Conservation (phyloP, 1,140 invertebrate genomes). For the Temnothorax curvispinosus region DNA sequence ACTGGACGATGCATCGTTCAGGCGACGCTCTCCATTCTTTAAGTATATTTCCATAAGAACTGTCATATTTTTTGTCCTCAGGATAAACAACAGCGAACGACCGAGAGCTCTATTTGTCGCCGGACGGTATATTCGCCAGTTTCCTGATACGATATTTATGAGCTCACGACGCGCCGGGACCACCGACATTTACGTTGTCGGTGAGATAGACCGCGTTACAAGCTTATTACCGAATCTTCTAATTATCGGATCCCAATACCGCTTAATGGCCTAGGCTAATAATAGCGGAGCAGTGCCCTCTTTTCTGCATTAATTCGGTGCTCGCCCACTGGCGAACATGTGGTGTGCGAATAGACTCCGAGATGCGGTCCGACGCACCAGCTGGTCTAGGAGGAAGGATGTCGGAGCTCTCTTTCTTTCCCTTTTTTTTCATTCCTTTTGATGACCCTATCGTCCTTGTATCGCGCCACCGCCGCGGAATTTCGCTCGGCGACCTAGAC, state of each 20-base stretch:
- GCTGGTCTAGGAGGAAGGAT: constrained; percentile 78
- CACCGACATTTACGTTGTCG: background rate
- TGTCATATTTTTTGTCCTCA: background rate
- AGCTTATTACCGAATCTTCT: constrained; percentile 65
- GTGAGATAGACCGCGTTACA: constrained; percentile 12
- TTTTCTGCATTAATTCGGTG: constrained; percentile 77
- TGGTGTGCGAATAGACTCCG: constrained; percentile 78
- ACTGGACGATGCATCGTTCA: background rate
- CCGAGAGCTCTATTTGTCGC: background rate
- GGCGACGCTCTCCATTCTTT: background rate
- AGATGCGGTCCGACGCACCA: constrained; percentile 71
- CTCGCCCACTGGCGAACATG: constrained; percentile 75
- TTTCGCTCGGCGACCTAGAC: constrained; percentile 24
- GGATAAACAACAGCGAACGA: background rate
- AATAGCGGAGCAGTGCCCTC: constrained; percentile 68
- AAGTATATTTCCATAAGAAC: background rate
- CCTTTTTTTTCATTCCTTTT: constrained; percentile 60
- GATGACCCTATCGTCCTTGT: constrained; percentile 41
- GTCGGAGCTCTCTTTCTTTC: constrained; percentile 66
- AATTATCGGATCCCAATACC: constrained; percentile 66
- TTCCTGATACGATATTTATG: constrained; percentile 2
- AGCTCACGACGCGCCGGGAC: background rate
- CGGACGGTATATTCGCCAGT: background rate
- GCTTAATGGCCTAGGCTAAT: constrained; percentile 70
- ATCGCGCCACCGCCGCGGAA: constrained; percentile 26